Evolutionary conservation across 1,140 invertebrate genomes (phyloP).

Genomic region (Paracyclopina nana): DNA sequence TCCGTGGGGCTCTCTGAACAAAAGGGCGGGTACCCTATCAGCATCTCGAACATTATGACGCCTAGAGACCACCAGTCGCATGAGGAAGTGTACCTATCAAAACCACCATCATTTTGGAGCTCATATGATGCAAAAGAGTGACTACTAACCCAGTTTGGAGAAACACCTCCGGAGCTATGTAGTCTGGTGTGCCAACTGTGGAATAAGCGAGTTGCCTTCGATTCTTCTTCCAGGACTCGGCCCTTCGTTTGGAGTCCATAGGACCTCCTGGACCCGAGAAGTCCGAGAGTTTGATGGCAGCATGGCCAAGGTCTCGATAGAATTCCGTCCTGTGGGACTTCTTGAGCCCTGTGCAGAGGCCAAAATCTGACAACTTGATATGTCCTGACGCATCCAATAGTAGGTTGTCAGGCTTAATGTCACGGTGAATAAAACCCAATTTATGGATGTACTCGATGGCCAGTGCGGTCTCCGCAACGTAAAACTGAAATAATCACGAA

Average conservation of each 20-base stretch:
- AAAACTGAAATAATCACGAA: too few relatives aligned
- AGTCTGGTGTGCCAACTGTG: constrained; percentile 97
- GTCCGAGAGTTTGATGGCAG: constrained; percentile 69
- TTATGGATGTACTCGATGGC: constrained; percentile 99
- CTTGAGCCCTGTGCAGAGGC: constrained; percentile 93
- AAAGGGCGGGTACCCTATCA: constrained; percentile 98
- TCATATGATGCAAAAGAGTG: too few relatives aligned
- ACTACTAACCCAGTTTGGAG: constrained; percentile 3
- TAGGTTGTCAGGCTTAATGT: constrained; percentile 98
- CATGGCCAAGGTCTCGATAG: constrained; percentile 94
- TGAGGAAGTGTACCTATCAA: constrained; percentile 80
- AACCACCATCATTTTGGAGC: too few relatives aligned
- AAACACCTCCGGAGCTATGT: constrained; percentile 88
- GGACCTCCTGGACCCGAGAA: constrained; percentile 41
- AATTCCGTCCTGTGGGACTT: constrained; percentile 98
- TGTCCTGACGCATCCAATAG: constrained; percentile 92
- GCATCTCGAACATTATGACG: constrained; percentile 99
- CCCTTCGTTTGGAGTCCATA: constrained; percentile 84
- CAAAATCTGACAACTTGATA: constrained; percentile 97
- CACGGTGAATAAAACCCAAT: constrained; percentile 93
- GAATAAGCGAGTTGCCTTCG: constrained; percentile 76
- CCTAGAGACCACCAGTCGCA: constrained; percentile 99
- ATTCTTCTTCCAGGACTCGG: constrained; percentile 96
- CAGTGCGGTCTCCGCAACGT: constrained; percentile 90
- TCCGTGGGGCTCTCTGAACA: constrained; percentile 98